phyloP scores from a whole-genome alignment of 2,113 vertebrate genomes.

The Romanogobio albipinnatus region DNA sequence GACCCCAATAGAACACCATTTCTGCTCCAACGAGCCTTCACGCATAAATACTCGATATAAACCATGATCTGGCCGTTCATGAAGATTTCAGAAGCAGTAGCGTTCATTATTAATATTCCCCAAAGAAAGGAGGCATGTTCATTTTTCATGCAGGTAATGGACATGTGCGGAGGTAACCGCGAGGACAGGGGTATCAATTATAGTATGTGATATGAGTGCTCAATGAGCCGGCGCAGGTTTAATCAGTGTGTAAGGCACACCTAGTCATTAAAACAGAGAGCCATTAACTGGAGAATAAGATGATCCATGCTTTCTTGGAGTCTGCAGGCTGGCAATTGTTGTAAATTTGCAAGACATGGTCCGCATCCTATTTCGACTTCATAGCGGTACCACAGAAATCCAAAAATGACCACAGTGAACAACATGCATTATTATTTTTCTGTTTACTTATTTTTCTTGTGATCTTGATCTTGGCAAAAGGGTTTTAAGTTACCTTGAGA shows the following conservation, averaged over 20 bases:
- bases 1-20: neutral
- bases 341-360: neutral
- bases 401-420: neutral
- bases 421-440: neutral
- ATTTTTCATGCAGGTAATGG: conserved; percentile 6
- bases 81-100: neutral
- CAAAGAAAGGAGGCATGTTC: neutral
- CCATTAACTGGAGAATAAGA: conserved; percentile 11
- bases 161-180: neutral
- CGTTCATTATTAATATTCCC: conserved; percentile 18
- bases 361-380: neutral
- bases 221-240: neutral
- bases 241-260: neutral
- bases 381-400: neutral
- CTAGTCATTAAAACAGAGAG: conserved; percentile 15
- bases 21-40: neutral
- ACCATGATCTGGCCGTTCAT: neutral
- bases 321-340: neutral
- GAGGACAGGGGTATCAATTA: neutral
- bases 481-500: too few species aligned
- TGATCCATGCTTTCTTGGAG: neutral
- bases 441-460: neutral
- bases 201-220: conserved; percentile 1
- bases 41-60: neutral
- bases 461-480: neutral